phyloP scores from a whole-genome alignment of 2,888 invertebrate species.

The Drosophila acutilabella region DNA sequence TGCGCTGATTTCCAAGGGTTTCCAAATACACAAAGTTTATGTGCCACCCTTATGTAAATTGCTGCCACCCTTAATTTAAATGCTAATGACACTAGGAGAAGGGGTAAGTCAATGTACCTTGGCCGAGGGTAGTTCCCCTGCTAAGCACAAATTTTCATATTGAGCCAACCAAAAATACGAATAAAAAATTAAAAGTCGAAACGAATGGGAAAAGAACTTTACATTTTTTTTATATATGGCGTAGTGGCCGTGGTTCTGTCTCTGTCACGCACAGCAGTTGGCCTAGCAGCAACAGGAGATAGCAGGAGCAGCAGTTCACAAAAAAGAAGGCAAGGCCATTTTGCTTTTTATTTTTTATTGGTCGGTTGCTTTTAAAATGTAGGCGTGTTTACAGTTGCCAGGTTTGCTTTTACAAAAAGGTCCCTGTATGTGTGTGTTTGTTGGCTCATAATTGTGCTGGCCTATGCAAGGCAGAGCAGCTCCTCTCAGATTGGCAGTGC shows the following conservation, averaged over 20 bases:
- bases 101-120: conserved; percentile 27
- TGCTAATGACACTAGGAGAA: conserved; percentile 58
- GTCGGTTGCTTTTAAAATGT: conserved; percentile 82
- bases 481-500: conserved; percentile 12
- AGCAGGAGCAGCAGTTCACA: background rate
- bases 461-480: conserved; percentile 46
- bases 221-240: conserved; percentile 55
- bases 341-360: conserved; percentile 79
- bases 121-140: conserved; percentile 28
- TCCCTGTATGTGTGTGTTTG: conserved; percentile 4
- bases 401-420: background rate
- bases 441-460: conserved; percentile 55
- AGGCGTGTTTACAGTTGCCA: conserved; percentile 72
- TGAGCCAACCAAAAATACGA: conserved; percentile 23
- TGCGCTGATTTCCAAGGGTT: conserved; percentile 49
- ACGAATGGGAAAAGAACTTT: conserved; percentile 21
- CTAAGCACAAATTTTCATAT: background rate
- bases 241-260: conserved; percentile 25
- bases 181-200: conserved; percentile 13
- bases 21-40: too few relatives aligned
- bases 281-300: conserved; percentile 1
- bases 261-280: conserved; percentile 7
- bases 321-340: conserved; percentile 15
- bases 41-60: conserved; percentile 52
- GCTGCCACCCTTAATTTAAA: conserved; percentile 65